Evolutionary conservation across 2,113 vertebrate genomes (phyloP).

Genomic region (Sander lucioperca): DNA sequence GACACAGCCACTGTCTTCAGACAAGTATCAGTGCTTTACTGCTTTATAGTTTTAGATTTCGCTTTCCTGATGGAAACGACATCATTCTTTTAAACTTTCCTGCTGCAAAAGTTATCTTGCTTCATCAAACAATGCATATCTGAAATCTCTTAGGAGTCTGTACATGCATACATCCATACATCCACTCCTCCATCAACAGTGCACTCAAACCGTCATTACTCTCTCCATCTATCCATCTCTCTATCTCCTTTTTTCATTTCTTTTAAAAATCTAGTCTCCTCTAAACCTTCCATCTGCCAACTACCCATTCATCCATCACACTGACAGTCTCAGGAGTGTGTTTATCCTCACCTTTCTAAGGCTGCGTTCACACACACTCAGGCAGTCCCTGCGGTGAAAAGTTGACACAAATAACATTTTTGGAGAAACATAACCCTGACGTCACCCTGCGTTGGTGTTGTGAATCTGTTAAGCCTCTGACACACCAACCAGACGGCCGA

Average conservation of each 20-base stretch:
- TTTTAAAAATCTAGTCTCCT: slow-evolving; percentile 16
- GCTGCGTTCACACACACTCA: too few relatives aligned
- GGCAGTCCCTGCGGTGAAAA: too few relatives aligned
- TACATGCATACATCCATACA: not conserved
- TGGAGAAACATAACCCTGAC: too few relatives aligned
- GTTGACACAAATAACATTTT: too few relatives aligned
- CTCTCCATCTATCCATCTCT: not conserved
- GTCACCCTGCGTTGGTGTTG: too few relatives aligned
- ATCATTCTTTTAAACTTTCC: not conserved
- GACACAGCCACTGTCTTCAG: not conserved
- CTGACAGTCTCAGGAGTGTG: slow-evolving; percentile 29
- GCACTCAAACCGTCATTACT: slow-evolving; percentile 4
- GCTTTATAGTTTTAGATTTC: not conserved
- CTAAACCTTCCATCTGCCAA: slow-evolving; percentile 39
- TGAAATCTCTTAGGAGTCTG: not conserved
- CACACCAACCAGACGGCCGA: too few relatives aligned
- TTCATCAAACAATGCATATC: not conserved
- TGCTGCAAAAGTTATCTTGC: not conserved
- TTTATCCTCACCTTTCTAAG: slow-evolving; percentile 50
- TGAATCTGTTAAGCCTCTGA: too few relatives aligned
- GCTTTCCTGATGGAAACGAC: not conserved
- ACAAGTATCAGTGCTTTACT: not conserved
- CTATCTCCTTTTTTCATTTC: not conserved
- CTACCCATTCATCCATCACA: slow-evolving; percentile 49
- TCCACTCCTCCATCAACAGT: not conserved